A percentile compares a stretch with the other conserved stretches of the same genome.
These are phyloP conservation scores for Synergus umbraculus DNA, from an alignment of 2,888 invertebrate species.

Conservation along the genomic window DNA sequence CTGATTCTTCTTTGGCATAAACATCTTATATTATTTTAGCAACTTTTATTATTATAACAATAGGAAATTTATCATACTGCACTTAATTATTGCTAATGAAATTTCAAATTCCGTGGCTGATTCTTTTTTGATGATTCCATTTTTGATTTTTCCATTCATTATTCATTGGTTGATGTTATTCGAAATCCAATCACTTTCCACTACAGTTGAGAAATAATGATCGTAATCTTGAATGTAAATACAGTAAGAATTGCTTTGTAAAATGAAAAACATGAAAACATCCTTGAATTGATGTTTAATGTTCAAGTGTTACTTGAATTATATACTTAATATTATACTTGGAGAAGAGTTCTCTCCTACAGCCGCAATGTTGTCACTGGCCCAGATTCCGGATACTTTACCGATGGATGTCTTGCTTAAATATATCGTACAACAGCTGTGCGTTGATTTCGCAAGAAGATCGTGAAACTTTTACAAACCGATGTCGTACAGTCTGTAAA, in stretches of 20 bases:
- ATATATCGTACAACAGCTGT: conserved; percentile 37
- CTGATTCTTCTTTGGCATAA: background rate
- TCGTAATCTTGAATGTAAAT: too few relatives aligned
- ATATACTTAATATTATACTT: conserved; percentile 25
- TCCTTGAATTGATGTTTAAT: too few relatives aligned
- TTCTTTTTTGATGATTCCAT: too few relatives aligned
- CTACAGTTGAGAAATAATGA: too few relatives aligned
- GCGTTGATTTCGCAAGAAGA: conserved; percentile 27
- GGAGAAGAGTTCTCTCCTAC: conserved; percentile 12
- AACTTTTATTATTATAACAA: background rate
- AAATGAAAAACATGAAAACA: too few relatives aligned
- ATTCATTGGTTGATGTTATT: too few relatives aligned
- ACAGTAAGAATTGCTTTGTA: too few relatives aligned
- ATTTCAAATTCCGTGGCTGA: too few relatives aligned
- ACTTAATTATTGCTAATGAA: too few relatives aligned
- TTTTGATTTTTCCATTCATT: too few relatives aligned
- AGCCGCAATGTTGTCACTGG: conserved; percentile 30
- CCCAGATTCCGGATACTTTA: conserved; percentile 39
- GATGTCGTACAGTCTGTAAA: background rate
- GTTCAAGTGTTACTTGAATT: background rate
- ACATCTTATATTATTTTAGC: background rate
- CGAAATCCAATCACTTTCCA: too few relatives aligned
- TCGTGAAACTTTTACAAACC: conserved; percentile 23
- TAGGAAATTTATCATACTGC: too few relatives aligned
- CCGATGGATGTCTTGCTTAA: conserved; percentile 36